phyloP scores from a whole-genome alignment of 2,888 invertebrate genomes.

The Apocheima hispidaria region DNA sequence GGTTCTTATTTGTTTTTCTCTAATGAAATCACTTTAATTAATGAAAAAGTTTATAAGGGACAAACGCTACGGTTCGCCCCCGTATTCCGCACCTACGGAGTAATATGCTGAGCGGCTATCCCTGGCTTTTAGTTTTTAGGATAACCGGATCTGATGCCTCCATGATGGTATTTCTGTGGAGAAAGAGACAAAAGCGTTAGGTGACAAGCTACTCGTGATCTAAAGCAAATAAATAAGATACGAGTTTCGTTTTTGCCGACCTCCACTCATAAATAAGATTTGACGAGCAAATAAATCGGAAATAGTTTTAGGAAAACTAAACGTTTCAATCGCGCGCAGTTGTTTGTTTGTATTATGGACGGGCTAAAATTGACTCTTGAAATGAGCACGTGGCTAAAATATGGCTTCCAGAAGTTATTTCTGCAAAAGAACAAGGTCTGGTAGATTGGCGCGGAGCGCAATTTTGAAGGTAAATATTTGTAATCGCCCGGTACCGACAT shows the following conservation, averaged over 20 bases:
- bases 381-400: slow-evolving; percentile 35
- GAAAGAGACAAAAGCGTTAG: neutral
- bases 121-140: too few relatives aligned
- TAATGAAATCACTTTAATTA: too few relatives aligned
- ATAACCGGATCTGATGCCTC: neutral
- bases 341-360: slow-evolving; percentile 40
- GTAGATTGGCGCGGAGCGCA: slow-evolving; percentile 32
- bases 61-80: too few relatives aligned
- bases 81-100: too few relatives aligned
- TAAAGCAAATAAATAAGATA: slow-evolving; percentile 24
- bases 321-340: slow-evolving; percentile 33
- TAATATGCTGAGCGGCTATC: too few relatives aligned
- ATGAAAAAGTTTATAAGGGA: too few relatives aligned
- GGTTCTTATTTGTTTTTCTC: too few relatives aligned
- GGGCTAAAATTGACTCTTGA: slow-evolving; percentile 37
- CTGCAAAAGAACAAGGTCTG: slow-evolving; percentile 37
- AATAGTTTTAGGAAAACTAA: slow-evolving; percentile 37
- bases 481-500: slow-evolving; percentile 38
- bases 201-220: slow-evolving; percentile 26
- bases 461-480: slow-evolving; percentile 37
- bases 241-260: slow-evolving; percentile 27
- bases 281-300: slow-evolving; percentile 35
- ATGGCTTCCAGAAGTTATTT: slow-evolving; percentile 34
- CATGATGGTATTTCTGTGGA: neutral
- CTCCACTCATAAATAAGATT: slow-evolving; percentile 35